A percentile compares a stretch with the other conserved stretches of the same genome.
Conservation (phyloP, 2,797 vertebrate species). For the Aldrovandia affinis region DNA sequence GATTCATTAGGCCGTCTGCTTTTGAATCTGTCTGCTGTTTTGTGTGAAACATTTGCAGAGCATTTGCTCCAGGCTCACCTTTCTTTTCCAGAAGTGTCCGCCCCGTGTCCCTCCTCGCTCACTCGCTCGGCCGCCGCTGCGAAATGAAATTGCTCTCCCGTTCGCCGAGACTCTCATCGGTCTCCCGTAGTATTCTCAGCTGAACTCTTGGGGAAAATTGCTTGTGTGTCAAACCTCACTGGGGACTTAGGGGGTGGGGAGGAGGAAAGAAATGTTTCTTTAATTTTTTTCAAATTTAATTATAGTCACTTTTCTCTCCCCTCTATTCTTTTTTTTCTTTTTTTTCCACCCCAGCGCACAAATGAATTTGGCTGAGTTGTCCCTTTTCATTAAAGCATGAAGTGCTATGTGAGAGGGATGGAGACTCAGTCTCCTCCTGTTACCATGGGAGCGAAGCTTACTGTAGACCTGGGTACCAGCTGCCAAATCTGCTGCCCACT, state of each 20-base stretch:
- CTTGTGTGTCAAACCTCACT: constrained; percentile 56
- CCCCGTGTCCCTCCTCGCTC: constrained; percentile 31
- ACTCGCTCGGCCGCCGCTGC: constrained; percentile 50
- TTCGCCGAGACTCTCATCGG: constrained; percentile 67
- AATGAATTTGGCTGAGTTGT: constrained; percentile 76
- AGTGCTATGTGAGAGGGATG: constrained; percentile 60
- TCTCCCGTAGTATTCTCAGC: constrained; percentile 52
- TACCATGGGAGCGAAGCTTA: constrained; percentile 75
- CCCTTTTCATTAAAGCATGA: constrained; percentile 78
- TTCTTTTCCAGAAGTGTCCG: constrained; percentile 63
- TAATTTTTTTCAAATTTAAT: constrained; percentile 41
- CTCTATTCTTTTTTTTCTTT: neutral
- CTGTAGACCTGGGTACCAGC: constrained; percentile 57
- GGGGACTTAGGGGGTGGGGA: constrained; percentile 45
- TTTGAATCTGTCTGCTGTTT: constrained; percentile 65
- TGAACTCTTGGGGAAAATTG: constrained; percentile 62
- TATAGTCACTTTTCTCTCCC: neutral
- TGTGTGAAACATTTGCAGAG: constrained; percentile 51
- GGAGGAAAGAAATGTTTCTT: constrained; percentile 53
- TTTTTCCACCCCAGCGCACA: constrained; percentile 57
- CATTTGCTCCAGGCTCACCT: constrained; percentile 69
- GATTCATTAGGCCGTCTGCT: constrained; percentile 59
- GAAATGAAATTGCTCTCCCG: constrained; percentile 74
- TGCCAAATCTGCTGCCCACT: constrained; percentile 70
- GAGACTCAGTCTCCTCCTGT: constrained; percentile 68